A percentile compares a stretch with the other conserved stretches of the same genome.
Conservation (phyloP, 2,113 vertebrate genomes). For the Pholis gunnellus region DNA sequence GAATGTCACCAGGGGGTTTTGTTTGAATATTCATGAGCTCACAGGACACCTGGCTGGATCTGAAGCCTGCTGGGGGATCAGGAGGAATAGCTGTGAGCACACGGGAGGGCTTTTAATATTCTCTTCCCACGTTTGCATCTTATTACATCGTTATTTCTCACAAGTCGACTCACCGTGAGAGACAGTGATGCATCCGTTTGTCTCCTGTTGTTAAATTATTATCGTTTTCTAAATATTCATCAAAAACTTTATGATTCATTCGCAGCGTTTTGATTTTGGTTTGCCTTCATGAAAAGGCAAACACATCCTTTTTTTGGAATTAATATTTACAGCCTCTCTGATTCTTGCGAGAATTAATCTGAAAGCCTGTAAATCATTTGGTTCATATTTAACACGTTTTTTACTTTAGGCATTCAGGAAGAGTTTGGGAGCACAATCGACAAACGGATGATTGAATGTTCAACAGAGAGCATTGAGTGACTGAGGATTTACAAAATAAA, state of each 20-base stretch:
- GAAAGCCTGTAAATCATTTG: not conserved
- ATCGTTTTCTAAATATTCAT: not conserved
- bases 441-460: too few species aligned
- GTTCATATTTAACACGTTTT: not conserved
- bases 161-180: not conserved
- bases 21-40: constrained; percentile 12
- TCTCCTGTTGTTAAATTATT: not conserved
- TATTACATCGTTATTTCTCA: not conserved
- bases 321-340: not conserved
- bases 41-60: not conserved
- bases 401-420: not conserved
- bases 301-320: not conserved
- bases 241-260: not conserved
- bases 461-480: too few species aligned
- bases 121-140: not conserved
- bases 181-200: not conserved
- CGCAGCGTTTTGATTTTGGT: not conserved
- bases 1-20: constrained; percentile 18
- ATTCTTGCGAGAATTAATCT: not conserved
- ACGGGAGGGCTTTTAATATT: not conserved
- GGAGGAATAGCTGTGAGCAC: not conserved
- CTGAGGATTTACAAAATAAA: too few species aligned
- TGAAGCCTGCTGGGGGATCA: not conserved
- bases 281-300: not conserved
- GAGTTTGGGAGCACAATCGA: too few species aligned